Percentiles rank a stretch among this genome's conserved stretches.
Evolutionary conservation across 23 tunicate genomes (phyloP).

Genomic region (Clavelina lepadiformis): DNA sequence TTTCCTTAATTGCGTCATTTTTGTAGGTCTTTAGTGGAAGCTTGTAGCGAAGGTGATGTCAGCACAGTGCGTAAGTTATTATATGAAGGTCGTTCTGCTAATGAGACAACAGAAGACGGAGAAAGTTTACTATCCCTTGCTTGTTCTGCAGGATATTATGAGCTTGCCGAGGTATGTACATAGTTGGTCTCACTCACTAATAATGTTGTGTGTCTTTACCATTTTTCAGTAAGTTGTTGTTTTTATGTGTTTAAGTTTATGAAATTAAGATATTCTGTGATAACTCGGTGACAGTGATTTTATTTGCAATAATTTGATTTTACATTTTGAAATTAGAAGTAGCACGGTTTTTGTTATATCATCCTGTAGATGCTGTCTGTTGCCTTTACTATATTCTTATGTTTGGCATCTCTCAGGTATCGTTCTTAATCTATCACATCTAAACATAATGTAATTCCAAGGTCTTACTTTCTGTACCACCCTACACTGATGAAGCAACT

Average conservation of each 20-base stretch:
- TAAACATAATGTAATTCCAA: not conserved
- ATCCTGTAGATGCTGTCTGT: too few species aligned
- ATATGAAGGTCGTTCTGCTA: constrained; percentile 74
- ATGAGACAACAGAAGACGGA: constrained; percentile 95
- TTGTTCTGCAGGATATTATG: constrained; percentile 90
- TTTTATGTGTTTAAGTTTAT: too few species aligned
- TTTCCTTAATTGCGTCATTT: too few species aligned
- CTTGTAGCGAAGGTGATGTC: constrained; percentile 91
- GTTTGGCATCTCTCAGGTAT: not conserved
- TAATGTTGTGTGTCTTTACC: too few species aligned
- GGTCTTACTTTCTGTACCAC: constrained; percentile 60
- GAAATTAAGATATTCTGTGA: too few species aligned
- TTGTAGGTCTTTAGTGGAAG: constrained; percentile 80
- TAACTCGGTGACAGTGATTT: too few species aligned
- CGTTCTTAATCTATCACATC: not conserved
- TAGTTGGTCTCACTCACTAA: too few species aligned
- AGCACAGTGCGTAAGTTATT: constrained; percentile 62
- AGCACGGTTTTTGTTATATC: too few species aligned
- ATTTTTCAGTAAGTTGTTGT: too few species aligned
- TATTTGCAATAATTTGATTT: too few species aligned
- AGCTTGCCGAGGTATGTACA: constrained; percentile 79
- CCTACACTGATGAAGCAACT: constrained; percentile 30
- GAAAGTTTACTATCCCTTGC: constrained; percentile 85
- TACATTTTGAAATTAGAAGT: too few species aligned
- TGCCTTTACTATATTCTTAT: too few species aligned